Conservation (phyloP, 2,113 vertebrate genomes). For the Aphyosemion australe region DNA sequence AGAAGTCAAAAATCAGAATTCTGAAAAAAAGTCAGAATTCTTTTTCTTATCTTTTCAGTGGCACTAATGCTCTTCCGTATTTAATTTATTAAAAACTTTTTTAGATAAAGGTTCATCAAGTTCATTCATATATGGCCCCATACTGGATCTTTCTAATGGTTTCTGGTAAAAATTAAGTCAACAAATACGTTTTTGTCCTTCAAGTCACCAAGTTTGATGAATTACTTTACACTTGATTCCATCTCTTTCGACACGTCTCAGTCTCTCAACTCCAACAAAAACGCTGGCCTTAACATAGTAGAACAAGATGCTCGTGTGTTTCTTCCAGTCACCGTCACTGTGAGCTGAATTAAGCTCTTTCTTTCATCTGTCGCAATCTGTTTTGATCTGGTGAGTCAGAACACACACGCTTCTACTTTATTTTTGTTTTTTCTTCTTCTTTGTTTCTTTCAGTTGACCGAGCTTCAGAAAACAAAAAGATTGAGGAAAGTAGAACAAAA, state of each 20-base stretch:
- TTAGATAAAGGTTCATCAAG: no score
- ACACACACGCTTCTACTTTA: slow-evolving; percentile 29
- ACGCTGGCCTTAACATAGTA: neutral
- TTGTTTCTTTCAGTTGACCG: slow-evolving; percentile 56
- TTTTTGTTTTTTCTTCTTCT: slow-evolving; percentile 33
- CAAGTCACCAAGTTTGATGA: slow-evolving; percentile 27
- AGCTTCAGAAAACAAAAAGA: slow-evolving; percentile 49
- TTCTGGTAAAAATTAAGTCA: no score
- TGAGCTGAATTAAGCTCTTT: slow-evolving; percentile 19
- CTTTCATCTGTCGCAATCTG: slow-evolving; percentile 23
- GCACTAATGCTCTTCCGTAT: no score
- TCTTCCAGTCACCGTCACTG: slow-evolving; percentile 37
- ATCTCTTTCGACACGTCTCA: neutral
- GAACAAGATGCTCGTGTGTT: slow-evolving; percentile 6
- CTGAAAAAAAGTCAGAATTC: no score
- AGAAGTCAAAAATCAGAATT: no score
- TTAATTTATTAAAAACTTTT: no score
- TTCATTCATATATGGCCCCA: no score
- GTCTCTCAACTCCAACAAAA: no score
- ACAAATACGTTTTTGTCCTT: neutral
- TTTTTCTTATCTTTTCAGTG: no score
- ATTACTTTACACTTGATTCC: slow-evolving; percentile 30
- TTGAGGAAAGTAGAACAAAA: slow-evolving; percentile 11
- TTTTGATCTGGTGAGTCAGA: slow-evolving; percentile 51
- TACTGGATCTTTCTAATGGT: no score